These are phyloP conservation scores for Pampus argenteus DNA, from an alignment of 2,797 vertebrate genomes.

Conservation along the genomic window DNA sequence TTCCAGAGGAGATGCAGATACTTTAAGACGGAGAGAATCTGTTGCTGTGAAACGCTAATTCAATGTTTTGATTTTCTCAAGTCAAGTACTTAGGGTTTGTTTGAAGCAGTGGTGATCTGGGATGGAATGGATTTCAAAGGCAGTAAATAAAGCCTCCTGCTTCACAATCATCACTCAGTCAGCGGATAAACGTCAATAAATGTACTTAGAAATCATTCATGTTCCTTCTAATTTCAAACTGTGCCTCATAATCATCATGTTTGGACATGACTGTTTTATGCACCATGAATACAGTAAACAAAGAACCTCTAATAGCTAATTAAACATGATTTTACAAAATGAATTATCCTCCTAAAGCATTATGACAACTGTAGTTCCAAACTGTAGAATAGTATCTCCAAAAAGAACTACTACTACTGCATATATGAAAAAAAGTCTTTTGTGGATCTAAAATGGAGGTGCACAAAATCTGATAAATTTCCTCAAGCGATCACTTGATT, in stretches of 20 bases:
- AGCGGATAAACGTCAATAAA: neutral
- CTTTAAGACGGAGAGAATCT: conserved; percentile 9
- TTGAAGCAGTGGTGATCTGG: conserved; percentile 16
- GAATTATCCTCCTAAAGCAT: too few species aligned
- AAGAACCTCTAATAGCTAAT: neutral
- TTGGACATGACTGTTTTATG: neutral
- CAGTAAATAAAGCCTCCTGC: neutral
- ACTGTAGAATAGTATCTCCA: too few species aligned
- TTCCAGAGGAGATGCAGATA: conserved; percentile 15
- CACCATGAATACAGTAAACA: neutral
- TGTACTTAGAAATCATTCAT: neutral
- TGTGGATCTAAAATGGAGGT: too few species aligned
- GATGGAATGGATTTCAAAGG: conserved; percentile 3
- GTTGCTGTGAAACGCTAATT: conserved; percentile 22
- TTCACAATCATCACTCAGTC: neutral
- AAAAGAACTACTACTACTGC: too few species aligned
- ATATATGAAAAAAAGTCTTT: too few species aligned
- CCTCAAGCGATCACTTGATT: too few species aligned
- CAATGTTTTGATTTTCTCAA: conserved; percentile 23
- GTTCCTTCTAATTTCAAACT: neutral
- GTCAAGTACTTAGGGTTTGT: conserved; percentile 9
- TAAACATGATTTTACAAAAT: neutral
- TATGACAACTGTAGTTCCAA: too few species aligned
- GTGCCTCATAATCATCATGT: neutral
- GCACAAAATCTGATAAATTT: too few species aligned